Percentiles rank a stretch among this genome's conserved stretches.
phyloP scores from a whole-genome alignment of 2,888 invertebrate genomes.

The Cryptocephalus moraei region DNA sequence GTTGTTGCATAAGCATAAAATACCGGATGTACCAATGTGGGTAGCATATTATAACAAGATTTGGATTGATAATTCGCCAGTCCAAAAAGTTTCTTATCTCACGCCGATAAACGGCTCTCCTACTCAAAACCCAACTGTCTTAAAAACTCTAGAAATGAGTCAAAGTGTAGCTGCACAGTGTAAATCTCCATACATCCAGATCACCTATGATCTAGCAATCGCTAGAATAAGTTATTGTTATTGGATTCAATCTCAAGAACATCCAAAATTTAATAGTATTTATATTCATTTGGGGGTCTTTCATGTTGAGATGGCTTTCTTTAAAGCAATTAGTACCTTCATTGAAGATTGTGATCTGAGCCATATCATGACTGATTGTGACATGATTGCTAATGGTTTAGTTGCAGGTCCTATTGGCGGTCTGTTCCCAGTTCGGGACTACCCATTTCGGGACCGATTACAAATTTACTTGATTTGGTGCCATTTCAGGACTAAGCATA shows the following conservation, averaged over 20 bases:
- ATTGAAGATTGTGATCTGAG: slow-evolving; percentile 12
- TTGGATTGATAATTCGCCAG: slow-evolving; percentile 11
- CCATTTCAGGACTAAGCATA: too few species aligned
- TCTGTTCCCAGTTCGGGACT: too few species aligned
- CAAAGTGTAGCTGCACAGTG: slow-evolving; percentile 17
- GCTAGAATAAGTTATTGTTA: slow-evolving; percentile 17
- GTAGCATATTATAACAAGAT: slow-evolving; percentile 23
- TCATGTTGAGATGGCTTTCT: slow-evolving; percentile 13
- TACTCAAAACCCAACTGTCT: slow-evolving; percentile 19
- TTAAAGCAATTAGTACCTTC: slow-evolving; percentile 19
- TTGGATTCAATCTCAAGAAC: slow-evolving; percentile 14
- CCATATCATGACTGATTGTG: slow-evolving; percentile 16
- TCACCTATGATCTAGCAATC: slow-evolving; percentile 27
- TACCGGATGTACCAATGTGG: slow-evolving; percentile 17
- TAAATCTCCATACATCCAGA: slow-evolving; percentile 14
- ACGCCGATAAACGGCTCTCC: slow-evolving; percentile 23
- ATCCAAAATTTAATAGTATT: slow-evolving; percentile 4
- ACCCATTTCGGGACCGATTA: too few species aligned
- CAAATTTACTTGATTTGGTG: too few species aligned
- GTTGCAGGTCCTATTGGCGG: slow-evolving; percentile 17
- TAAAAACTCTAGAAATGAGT: slow-evolving; percentile 17
- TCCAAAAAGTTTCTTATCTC: slow-evolving; percentile 22
- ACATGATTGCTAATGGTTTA: slow-evolving; percentile 20
- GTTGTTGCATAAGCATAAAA: slow-evolving; percentile 3
- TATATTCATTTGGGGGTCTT: slow-evolving; percentile 10